phyloP scores from a whole-genome alignment of 2,113 vertebrate genomes.

The Aptenodytes forsteri region DNA sequence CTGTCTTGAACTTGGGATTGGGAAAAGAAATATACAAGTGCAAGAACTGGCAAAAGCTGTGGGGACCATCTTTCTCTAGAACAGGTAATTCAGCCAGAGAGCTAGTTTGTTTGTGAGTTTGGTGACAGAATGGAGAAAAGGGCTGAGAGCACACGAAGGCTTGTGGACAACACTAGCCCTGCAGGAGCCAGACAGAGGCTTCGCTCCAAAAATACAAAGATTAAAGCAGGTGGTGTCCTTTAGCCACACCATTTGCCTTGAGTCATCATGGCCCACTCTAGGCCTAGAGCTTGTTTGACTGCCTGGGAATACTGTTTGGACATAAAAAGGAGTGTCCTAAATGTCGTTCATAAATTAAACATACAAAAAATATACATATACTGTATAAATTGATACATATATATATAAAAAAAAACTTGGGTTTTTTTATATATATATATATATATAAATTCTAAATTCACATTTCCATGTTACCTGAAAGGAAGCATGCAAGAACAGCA shows the following conservation, averaged over 20 bases:
- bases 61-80: not conserved
- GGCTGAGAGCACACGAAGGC: not conserved
- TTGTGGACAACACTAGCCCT: not conserved
- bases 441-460: conserved; percentile 49
- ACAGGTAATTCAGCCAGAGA: not conserved
- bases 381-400: conserved; percentile 21
- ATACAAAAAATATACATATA: conserved; percentile 62
- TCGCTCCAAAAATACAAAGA: not conserved
- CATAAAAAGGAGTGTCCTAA: conserved; percentile 29
- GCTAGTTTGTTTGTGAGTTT: not conserved
- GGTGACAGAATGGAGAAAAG: not conserved
- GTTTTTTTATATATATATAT: not conserved
- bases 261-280: not conserved
- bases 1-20: not conserved
- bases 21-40: not conserved
- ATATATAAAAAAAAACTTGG: not conserved
- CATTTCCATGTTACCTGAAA: conserved; percentile 55
- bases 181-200: not conserved
- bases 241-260: not conserved
- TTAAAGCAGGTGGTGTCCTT: not conserved
- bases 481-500: conserved; percentile 31
- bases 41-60: not conserved
- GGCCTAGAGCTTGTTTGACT: conserved; percentile 25
- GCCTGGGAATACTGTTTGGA: conserved; percentile 16
- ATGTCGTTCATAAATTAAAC: conserved; percentile 73